These are phyloP conservation scores for Notarius lentiginosus DNA, from an alignment of 2,113 vertebrate species.

Conservation along the genomic window DNA sequence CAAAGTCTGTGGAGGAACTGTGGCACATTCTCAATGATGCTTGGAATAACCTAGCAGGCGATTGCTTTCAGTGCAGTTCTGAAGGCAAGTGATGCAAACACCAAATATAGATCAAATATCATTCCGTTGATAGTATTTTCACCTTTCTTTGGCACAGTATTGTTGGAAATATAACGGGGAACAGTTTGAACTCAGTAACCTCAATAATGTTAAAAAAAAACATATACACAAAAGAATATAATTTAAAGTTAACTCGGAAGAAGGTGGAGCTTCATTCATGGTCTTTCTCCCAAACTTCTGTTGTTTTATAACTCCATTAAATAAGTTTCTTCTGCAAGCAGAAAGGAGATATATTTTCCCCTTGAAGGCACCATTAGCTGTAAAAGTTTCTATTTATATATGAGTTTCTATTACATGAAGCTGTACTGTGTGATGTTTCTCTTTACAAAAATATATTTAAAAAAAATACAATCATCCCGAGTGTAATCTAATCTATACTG, in stretches of 20 bases:
- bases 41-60: not conserved
- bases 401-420: not conserved
- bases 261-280: not conserved
- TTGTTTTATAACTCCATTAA: not conserved
- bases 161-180: not conserved
- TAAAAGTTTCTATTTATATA: not conserved
- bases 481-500: slow-evolving; percentile 4
- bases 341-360: not conserved
- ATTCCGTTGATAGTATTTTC: not conserved
- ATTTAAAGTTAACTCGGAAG: not conserved
- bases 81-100: not conserved
- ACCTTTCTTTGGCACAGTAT: too few species aligned
- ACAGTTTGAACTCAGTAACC: not conserved
- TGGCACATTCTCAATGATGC: not conserved
- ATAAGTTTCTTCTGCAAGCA: not conserved
- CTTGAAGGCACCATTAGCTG: not conserved
- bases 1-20: slow-evolving; percentile 11
- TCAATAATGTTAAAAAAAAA: not conserved
- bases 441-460: not conserved
- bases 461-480: not conserved
- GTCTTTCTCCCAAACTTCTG: not conserved
- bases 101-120: not conserved
- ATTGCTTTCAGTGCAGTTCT: not conserved
- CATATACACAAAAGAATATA: not conserved
- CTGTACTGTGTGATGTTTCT: not conserved